Percentiles rank a stretch among this genome's conserved stretches.
phyloP scores from a whole-genome alignment of 2,113 vertebrate species.

The Sapajus apella region DNA sequence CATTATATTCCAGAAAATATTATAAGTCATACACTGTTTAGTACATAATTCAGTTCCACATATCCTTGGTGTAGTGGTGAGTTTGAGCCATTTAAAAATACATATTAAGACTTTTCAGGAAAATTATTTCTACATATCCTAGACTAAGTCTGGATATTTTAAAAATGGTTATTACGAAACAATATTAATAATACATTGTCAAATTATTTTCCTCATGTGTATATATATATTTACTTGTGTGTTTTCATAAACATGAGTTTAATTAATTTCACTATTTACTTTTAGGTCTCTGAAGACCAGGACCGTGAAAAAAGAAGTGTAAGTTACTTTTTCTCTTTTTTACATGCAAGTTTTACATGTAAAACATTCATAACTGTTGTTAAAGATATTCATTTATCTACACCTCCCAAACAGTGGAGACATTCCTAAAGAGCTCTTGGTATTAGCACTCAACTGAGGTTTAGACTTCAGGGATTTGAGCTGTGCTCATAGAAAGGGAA shows the following conservation, averaged over 20 bases:
- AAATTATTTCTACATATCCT: not conserved
- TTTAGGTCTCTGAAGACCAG: conserved; percentile 50
- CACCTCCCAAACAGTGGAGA: not conserved
- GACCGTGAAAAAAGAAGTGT: conserved; percentile 56
- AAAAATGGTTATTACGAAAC: not conserved
- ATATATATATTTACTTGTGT: not conserved
- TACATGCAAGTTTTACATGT: not conserved
- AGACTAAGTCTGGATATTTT: not conserved
- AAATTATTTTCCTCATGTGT: not conserved
- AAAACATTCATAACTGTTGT: not conserved
- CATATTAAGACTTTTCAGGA: not conserved
- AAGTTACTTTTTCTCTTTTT: conserved; percentile 43
- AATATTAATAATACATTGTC: not conserved
- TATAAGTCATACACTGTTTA: not conserved
- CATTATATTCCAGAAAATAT: not conserved
- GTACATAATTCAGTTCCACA: not conserved
- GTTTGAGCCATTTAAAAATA: conserved; percentile 11
- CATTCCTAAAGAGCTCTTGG: not conserved
- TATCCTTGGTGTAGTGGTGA: not conserved
- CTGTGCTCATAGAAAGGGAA: not conserved
- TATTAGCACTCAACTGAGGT: not conserved
- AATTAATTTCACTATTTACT: not conserved
- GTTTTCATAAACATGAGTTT: not conserved
- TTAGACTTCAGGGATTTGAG: not conserved
- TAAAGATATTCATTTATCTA: not conserved